Evolutionary conservation across 2,888 invertebrate species (phyloP).

Genomic region (Ochlodes sylvanus): DNA sequence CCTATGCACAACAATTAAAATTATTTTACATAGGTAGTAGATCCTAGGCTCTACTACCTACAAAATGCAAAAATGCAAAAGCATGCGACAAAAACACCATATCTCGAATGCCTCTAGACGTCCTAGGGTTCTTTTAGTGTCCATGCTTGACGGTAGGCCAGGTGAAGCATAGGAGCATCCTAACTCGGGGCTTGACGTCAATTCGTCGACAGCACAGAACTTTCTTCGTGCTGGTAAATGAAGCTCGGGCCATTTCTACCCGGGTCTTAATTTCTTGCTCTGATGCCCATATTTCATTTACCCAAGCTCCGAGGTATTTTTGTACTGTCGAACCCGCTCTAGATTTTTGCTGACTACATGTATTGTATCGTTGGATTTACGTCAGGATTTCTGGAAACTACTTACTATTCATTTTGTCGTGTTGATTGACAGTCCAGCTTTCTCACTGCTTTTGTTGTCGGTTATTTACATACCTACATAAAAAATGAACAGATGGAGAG

Average conservation of each 20-base stretch:
- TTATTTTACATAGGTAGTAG: too few species aligned
- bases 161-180: too few species aligned
- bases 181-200: conserved; percentile 7
- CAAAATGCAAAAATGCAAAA: too few species aligned
- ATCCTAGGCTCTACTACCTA: too few species aligned
- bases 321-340: conserved; percentile 14
- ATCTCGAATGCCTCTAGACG: not conserved
- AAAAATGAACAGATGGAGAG: too few species aligned
- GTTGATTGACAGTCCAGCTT: conserved; percentile 10
- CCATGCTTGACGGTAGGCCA: conserved; percentile 9
- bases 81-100: not conserved
- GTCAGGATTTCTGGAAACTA: conserved; percentile 2
- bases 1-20: too few species aligned
- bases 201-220: conserved; percentile 10
- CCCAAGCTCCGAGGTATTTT: conserved; percentile 2
- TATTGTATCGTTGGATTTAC: conserved; percentile 10
- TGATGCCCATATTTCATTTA: conserved; percentile 20
- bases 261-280: conserved; percentile 25
- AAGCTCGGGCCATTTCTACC: conserved; percentile 24
- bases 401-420: conserved; percentile 16
- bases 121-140: conserved; percentile 6
- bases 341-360: not conserved
- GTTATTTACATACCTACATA: too few species aligned
- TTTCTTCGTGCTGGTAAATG: conserved; percentile 12
- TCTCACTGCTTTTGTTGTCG: not conserved